Conservation (phyloP, 2,888 invertebrate species). For the Podotricha telesiphe region DNA sequence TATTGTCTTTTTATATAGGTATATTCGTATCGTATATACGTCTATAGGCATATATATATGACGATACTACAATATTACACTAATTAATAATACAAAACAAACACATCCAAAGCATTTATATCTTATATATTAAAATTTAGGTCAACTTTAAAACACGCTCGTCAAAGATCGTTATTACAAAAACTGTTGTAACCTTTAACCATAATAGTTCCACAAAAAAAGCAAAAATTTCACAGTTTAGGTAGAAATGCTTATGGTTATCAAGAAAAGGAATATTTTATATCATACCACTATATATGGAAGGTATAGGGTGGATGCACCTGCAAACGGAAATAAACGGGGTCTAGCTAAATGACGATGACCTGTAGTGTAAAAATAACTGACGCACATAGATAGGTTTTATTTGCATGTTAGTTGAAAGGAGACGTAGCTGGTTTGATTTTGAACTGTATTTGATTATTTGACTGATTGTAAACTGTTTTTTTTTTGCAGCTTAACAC, state of each 20-base stretch:
- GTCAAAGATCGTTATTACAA: neutral
- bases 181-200: neutral
- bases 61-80: too few species aligned
- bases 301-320: constrained; percentile 27
- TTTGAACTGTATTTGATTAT: neutral
- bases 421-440: neutral
- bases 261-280: constrained; percentile 37
- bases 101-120: too few species aligned
- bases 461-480: too few species aligned
- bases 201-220: constrained; percentile 12
- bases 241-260: constrained; percentile 23
- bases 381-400: neutral
- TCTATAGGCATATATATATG: too few species aligned
- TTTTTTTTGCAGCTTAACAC: too few species aligned
- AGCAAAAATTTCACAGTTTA: constrained; percentile 11
- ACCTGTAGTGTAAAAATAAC: constrained; percentile 20
- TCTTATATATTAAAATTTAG: neutral
- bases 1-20: too few species aligned
- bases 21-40: too few species aligned
- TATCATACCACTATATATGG: constrained; percentile 28
- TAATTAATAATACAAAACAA: too few species aligned
- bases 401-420: neutral
- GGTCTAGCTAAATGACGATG: constrained; percentile 27
- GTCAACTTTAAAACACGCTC: neutral
- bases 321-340: constrained; percentile 32